Base-by-base conservation (phyloP, 2,113 vertebrate species). In the Epinephelus fuscoguttatus region DNA sequence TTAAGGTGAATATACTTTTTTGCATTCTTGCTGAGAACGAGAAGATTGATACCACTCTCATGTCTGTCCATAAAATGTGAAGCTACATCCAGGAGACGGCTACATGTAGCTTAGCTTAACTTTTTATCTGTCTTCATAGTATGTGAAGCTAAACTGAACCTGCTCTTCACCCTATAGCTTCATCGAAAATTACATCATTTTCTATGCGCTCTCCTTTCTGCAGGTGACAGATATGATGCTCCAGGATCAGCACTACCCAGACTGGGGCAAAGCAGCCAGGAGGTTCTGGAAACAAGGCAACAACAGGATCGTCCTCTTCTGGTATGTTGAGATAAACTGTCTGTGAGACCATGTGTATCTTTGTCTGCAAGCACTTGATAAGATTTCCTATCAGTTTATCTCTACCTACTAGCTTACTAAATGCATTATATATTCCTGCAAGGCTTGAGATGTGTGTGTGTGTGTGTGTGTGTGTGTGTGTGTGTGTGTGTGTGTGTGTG, bases 171-270 rank as follows among this genome's bases (percentile, higher is more conserved):
- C 15, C 15, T 33, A 1, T 47, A 3, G 52, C 11, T 6, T 64
- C 6, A 14, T 14, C 49, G 50, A 21, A n/a, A 23, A 69, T 62
- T 25, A 4, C 53, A 19, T 40, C 0, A 40, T 66, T 66, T 61
- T 4, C 10, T 17, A 13, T 78, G 5, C n/a, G 15, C 47, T 72
- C 81, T 63, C 2, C 2, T 76, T 69, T 71, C 47, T 90, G 7
- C 81, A 99, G 98, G 98, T 99, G 85, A 99, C 98, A 11, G 98
- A 99, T 76, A 99, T 99, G 98, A 99, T 99, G 98, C 97, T 99
- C 73, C 98, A 99, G 90, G 98, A 99, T 88, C 95, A 97, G 49
- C 95, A 96, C 23, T 99, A 99, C 68, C 98, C 98, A 80, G 96
- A 97, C 19, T 99, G 98, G 98, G 98, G 97, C 47, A 98, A 96